These are phyloP conservation scores for Plectus sambesii DNA, from an alignment of 1,140 invertebrate species.

Conservation along the genomic window DNA sequence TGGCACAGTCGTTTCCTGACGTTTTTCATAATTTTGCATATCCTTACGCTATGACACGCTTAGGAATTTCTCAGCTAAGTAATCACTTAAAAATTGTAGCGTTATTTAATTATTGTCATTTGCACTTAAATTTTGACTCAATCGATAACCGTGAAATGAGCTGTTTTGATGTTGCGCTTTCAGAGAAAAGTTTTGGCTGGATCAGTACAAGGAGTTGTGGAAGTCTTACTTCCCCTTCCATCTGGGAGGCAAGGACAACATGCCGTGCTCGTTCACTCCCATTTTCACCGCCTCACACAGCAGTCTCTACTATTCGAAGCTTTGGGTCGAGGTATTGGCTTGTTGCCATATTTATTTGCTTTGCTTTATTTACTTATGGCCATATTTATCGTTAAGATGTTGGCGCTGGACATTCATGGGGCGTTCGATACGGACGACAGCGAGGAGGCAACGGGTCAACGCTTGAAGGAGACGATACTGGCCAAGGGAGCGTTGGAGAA, in stretches of 20 bases:
- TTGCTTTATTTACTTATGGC: background rate
- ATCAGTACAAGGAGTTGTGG: conserved; percentile 39
- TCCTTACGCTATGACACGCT: too few species aligned
- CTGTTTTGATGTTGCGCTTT: too few species aligned
- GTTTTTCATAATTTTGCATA: too few species aligned
- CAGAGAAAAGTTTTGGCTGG: conserved; percentile 43
- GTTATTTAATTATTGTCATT: too few species aligned
- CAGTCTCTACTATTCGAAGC: conserved; percentile 38
- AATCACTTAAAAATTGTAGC: too few species aligned
- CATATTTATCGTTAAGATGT: conserved; percentile 30
- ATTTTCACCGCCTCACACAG: conserved; percentile 36
- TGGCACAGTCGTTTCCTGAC: too few species aligned
- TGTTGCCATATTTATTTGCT: conserved; percentile 8
- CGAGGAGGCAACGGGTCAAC: conserved; percentile 29
- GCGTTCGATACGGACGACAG: conserved; percentile 37
- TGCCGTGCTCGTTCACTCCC: conserved; percentile 44
- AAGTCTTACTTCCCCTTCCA: conserved; percentile 43
- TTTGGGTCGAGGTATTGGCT: conserved; percentile 27
- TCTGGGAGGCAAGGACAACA: conserved; percentile 32
- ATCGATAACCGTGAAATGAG: too few species aligned
- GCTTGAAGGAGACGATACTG: conserved; percentile 34
- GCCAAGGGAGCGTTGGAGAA: conserved; percentile 33
- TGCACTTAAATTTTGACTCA: too few species aligned
- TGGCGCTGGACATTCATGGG: conserved; percentile 40
- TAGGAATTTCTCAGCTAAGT: too few species aligned